These are phyloP conservation scores for Jacana jacana DNA, from an alignment of 2,113 vertebrate genomes.

Conservation along the genomic window DNA sequence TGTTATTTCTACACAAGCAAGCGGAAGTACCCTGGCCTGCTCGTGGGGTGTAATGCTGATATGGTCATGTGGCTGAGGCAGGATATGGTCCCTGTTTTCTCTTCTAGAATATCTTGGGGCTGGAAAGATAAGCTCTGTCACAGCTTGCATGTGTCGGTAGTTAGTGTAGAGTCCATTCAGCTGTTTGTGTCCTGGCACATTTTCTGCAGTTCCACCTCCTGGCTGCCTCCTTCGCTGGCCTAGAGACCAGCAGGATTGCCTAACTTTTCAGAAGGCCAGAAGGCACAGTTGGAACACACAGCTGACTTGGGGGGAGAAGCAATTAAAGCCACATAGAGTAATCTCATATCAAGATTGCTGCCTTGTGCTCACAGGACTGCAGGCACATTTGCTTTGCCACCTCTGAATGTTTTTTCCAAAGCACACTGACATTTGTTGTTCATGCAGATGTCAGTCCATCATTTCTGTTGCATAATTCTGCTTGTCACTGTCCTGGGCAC, in stretches of 20 bases:
- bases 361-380: not conserved
- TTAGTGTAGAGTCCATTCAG: not conserved
- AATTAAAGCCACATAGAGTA: not conserved
- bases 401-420: not conserved
- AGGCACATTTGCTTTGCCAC: not conserved
- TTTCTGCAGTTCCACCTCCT: not conserved
- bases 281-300: not conserved
- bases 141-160: not conserved
- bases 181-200: not conserved
- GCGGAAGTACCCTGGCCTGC: not conserved
- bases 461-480: not conserved
- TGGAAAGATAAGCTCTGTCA: not conserved
- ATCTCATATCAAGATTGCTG: not conserved
- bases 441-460: not conserved
- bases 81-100: not conserved
- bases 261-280: not conserved
- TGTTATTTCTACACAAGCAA: not conserved
- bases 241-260: not conserved
- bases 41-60: not conserved
- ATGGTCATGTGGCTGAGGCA: not conserved
- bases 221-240: not conserved
- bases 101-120: not conserved
- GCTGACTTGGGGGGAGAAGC: not conserved
- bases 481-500: not conserved
- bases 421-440: not conserved